A percentile compares a stretch with the other conserved stretches of the same genome.
Evolutionary conservation across 2,888 invertebrate genomes (phyloP).

Genomic region (Tinea trinotella): DNA sequence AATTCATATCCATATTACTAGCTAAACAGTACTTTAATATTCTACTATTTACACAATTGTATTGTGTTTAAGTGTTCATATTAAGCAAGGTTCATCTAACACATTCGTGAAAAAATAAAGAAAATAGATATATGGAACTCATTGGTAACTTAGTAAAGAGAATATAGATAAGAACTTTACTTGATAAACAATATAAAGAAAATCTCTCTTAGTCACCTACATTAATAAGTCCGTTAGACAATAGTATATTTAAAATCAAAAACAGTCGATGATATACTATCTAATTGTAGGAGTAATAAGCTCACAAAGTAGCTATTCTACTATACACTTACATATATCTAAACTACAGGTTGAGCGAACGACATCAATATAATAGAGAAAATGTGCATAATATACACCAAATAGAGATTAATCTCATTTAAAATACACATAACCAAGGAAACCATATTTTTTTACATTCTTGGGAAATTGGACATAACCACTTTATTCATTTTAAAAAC

Average conservation of each 20-base stretch:
- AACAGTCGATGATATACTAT: background rate
- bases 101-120: background rate
- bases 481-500: no score
- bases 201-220: background rate
- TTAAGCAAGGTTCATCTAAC: background rate
- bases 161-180: background rate
- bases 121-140: background rate
- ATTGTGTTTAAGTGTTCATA: background rate
- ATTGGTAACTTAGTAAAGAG: no score
- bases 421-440: background rate
- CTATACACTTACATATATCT: slow-evolving; percentile 7
- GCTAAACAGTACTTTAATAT: no score
- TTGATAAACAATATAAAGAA: background rate
- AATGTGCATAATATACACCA: background rate
- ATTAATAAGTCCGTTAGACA: slow-evolving; percentile 6
- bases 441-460: background rate
- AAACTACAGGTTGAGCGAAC: slow-evolving; percentile 7
- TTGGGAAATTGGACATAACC: background rate
- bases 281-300: background rate
- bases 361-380: background rate
- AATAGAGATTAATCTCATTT: no score
- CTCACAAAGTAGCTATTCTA: slow-evolving; percentile 10
- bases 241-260: slow-evolving; percentile 9
- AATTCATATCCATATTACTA: no score
- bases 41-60: no score